Evolutionary conservation across 2,888 invertebrate genomes (phyloP), one percentile per base, ranked within the genome.

Genomic region (Parnassius orleans): DNA sequence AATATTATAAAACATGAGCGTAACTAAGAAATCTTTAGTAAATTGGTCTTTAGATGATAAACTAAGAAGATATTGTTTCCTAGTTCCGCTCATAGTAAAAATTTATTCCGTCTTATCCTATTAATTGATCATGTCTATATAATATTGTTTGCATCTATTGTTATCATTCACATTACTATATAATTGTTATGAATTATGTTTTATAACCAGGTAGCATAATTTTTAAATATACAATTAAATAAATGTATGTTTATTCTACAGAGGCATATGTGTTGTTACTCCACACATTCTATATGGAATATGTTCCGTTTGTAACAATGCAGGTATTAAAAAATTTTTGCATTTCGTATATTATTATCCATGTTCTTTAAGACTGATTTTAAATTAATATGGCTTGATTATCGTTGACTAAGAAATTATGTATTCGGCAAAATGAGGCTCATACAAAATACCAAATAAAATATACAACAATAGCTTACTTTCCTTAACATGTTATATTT

Each of bases 401-500:
- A n/a, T 46, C 3, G 7, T 5, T 46, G 12, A 46, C n/a, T 46
- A n/a, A 12, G n/a, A 46, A 11, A n/a, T n/a, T 46, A 12, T 3
- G n/a, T 61, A 15, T 19, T 56, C 50, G 15, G 42, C n/a, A 43
- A 47, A 43, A 59, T 55, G 59, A 63, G 63, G 63, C 63, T 63
- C 50, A 62, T 47, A 48, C 5, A 46, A 51, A 42, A 59, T 59
- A 63, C 63, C 63, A 63, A 63, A 71, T 69, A 71, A 63, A 65
- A 67, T 69, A 67, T 76, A 76, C 75, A 76, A 70, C 69, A 74
- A 72, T 77, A 71, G 71, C 69, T 75, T 72, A 72, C 71, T 73
- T 76, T 69, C 69, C 76, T 58, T 75, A 77, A 66, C 72, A 72
- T 74, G 78, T 81, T 79, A 74, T 78, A 78, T 75, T 76, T 78